Base-by-base conservation (phyloP, 2,888 invertebrate species). In the Cartodere bifasciata region DNA sequence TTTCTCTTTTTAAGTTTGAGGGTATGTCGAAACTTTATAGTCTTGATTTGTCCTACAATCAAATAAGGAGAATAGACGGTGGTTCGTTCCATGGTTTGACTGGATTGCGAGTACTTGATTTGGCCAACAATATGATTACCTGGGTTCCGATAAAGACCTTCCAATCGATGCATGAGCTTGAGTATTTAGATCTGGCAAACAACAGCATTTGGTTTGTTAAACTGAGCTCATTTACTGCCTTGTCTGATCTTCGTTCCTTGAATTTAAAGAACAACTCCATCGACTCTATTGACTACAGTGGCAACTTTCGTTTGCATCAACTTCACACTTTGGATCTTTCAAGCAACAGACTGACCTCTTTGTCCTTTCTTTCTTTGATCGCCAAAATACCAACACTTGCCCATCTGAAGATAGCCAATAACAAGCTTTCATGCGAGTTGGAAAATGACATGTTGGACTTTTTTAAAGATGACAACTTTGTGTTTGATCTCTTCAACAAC, bases 271-370 rank as follows among this genome's bases (percentile, higher is more conserved):
- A 48, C 28, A 58, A 58, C 31, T 16, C 20, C 4, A 52, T 60
- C 2, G 32, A 38, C 4, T 36, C 37, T 4, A 38, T 54, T 3
- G 39, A 46, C 27, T 44, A 50, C 4, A 55, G 49, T 6, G 58
- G 57, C 11, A 48, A 56, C 3, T 47, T 55, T 26, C 44, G 48
- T 2, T 31, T 60, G 16, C 47, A 48, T 20, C 55, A 47, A 37
- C 36, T 60, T 4, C 52, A 57, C 33, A 48, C 51, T 15, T 35
- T 60, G 16, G 60, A 60, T 39, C 33, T 60, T 3, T 55, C 57
- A 0, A 36, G 42, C 29, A 60, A 59, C 34, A 43, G 47, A 7
- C 36, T 60, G 5, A 40, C 40, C 1, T 48, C 55, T 37, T 35
- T 60, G 3, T 56, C 59, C 35, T 60, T 56, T 36, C 45, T 48